A percentile compares a stretch with the other conserved stretches of the same genome.
Conservation (phyloP, 2,113 vertebrate species). For the Peromyscus polionotus region DNA sequence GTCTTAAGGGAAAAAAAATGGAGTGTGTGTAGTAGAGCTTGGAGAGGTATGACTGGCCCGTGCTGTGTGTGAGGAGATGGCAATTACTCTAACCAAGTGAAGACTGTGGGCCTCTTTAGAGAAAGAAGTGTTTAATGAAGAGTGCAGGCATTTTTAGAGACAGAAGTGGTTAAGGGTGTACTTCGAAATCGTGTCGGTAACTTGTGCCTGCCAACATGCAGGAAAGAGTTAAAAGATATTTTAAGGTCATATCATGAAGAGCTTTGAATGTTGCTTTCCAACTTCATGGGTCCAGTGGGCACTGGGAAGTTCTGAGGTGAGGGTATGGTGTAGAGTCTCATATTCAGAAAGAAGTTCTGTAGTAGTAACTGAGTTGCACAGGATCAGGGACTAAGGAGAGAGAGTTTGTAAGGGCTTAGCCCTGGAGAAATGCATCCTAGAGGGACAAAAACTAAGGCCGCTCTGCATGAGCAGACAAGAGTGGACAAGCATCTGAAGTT, state of each 20-base stretch:
- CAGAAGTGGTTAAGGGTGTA: background rate
- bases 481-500: background rate
- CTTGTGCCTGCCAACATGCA: background rate
- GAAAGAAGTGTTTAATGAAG: background rate
- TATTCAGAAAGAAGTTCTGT: background rate
- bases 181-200: background rate
- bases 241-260: background rate
- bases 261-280: background rate
- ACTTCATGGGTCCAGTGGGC: background rate
- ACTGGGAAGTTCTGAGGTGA: background rate
- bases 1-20: background rate
- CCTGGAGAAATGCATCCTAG: background rate
- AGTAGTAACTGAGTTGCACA: background rate
- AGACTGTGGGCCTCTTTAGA: background rate
- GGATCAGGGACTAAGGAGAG: background rate
- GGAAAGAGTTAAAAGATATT: background rate
- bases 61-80: background rate
- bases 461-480: background rate
- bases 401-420: background rate
- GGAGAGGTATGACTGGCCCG: background rate
- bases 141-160: background rate
- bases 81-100: background rate
- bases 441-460: background rate
- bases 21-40: background rate
- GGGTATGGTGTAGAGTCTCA: background rate